Conservation (phyloP, 2,797 vertebrate genomes). For the Acanthiza pusilla region DNA sequence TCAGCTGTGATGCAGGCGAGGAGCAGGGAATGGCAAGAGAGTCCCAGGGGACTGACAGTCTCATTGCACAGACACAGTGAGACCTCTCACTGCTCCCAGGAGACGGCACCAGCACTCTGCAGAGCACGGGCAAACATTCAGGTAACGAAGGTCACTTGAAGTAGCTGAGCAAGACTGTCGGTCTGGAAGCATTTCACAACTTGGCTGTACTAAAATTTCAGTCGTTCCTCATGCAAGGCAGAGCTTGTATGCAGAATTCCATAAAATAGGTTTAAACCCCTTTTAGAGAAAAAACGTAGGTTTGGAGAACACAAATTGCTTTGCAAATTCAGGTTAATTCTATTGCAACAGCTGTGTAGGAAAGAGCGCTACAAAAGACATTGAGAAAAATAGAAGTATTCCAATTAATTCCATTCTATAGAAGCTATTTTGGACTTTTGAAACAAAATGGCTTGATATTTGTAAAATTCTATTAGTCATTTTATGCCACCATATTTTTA, state of each 20-base stretch:
- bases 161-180: too few species aligned
- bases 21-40: rapidly evolving
- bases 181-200: neutral
- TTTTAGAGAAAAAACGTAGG: neutral
- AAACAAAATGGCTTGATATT: neutral
- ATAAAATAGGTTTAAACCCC: neutral
- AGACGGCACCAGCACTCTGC: neutral
- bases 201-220: neutral
- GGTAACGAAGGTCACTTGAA: neutral
- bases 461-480: neutral
- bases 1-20: neutral
- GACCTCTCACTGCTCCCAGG: neutral
- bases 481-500: neutral
- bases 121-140: neutral
- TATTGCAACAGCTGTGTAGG: neutral
- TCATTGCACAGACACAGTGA: neutral
- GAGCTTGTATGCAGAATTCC: neutral
- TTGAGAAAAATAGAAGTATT: neutral
- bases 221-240: neutral
- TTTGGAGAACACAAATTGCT: neutral
- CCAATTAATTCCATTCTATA: neutral
- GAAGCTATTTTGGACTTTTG: neutral
- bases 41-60: rapidly evolving
- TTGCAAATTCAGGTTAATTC: neutral
- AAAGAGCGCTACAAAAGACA: neutral